Evolutionary conservation across 2,888 invertebrate species (phyloP).

Genomic region (Deilephila elpenor): DNA sequence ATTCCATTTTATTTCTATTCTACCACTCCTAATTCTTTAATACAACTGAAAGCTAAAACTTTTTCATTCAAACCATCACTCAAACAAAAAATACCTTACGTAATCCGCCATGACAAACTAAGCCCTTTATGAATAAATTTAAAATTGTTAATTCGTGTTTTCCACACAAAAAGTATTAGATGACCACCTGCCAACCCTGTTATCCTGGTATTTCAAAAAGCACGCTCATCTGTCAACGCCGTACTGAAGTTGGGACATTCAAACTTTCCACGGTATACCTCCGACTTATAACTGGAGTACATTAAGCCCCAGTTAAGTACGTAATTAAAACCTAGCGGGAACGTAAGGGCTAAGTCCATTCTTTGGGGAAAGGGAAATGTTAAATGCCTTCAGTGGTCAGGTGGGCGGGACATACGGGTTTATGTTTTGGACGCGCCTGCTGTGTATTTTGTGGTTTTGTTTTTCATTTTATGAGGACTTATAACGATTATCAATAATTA

Average conservation of each 20-base stretch:
- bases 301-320: slow-evolving; percentile 60
- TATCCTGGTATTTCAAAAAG: slow-evolving; percentile 4
- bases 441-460: neutral
- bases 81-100: neutral
- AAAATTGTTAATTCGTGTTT: slow-evolving; percentile 1
- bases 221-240: slow-evolving; percentile 31
- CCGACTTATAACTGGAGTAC: slow-evolving; percentile 50
- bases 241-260: slow-evolving; percentile 40
- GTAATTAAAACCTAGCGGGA: slow-evolving; percentile 64
- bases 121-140: slow-evolving; percentile 5
- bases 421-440: neutral
- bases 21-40: neutral
- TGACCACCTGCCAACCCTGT: slow-evolving; percentile 18
- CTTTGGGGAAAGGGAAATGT: slow-evolving; percentile 43
- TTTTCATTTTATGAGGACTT: neutral
- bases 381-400: slow-evolving; percentile 33
- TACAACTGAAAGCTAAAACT: neutral
- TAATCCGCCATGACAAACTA: neutral
- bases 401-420: slow-evolving; percentile 3
- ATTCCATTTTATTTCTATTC: too few relatives aligned
- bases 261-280: slow-evolving; percentile 40
- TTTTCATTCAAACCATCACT: neutral
- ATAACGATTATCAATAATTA: too few relatives aligned
- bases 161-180: neutral
- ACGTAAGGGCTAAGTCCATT: slow-evolving; percentile 53